These are phyloP conservation scores for Psettodes erumei DNA, from an alignment of 2,113 vertebrate species.

Conservation along the genomic window DNA sequence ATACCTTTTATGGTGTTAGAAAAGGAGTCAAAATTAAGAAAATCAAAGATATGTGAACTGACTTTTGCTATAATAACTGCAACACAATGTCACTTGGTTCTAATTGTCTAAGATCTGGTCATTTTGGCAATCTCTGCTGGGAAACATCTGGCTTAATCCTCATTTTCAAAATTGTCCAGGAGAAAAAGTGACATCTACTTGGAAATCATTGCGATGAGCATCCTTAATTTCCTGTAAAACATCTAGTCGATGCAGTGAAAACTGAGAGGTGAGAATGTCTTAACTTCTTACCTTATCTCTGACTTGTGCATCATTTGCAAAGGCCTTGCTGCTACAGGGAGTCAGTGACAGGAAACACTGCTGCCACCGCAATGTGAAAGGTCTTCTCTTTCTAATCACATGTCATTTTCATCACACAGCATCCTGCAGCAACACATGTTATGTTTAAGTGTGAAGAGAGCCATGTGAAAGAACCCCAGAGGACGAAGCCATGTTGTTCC, in stretches of 20 bases:
- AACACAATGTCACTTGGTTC: neutral
- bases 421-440: neutral
- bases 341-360: too few relatives aligned
- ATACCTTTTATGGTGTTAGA: neutral
- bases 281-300: too few relatives aligned
- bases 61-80: neutral
- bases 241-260: neutral
- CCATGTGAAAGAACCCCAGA: neutral
- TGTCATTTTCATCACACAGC: too few relatives aligned
- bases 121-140: neutral
- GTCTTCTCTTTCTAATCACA: too few relatives aligned
- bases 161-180: neutral
- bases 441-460: neutral
- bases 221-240: neutral
- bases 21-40: neutral
- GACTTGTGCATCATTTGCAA: too few relatives aligned
- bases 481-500: conserved; percentile 35
- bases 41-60: neutral
- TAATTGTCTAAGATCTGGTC: neutral
- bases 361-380: too few relatives aligned
- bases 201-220: neutral
- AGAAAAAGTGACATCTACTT: neutral
- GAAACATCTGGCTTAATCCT: neutral
- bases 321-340: too few relatives aligned
- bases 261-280: neutral